A percentile compares a stretch with the other conserved stretches of the same genome.
phyloP scores from a whole-genome alignment of 2,797 vertebrate species.

The Intellagama lesueurii region DNA sequence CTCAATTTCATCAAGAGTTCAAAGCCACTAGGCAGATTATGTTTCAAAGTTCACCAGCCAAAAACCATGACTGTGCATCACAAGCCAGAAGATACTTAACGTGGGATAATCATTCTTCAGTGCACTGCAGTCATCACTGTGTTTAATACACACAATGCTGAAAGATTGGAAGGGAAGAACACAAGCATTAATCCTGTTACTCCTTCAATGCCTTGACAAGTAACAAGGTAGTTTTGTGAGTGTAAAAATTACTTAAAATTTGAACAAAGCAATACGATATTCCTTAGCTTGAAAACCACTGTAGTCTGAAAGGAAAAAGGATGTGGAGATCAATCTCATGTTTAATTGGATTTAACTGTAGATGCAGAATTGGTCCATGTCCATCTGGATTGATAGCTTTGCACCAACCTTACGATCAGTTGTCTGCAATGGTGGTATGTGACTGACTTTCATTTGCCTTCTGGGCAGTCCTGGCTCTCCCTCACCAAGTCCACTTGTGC shows the following conservation, averaged over 20 bases:
- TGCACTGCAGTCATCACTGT: background rate
- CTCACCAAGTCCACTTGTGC: background rate
- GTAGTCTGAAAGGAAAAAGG: slow-evolving; percentile 14
- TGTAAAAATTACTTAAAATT: background rate
- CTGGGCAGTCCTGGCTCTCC: no score
- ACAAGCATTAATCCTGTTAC: background rate
- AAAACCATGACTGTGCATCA: background rate
- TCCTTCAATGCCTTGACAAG: background rate
- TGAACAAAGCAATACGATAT: background rate
- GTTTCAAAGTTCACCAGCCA: background rate
- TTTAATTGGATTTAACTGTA: slow-evolving; percentile 28
- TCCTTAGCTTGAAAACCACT: background rate
- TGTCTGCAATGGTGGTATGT: background rate
- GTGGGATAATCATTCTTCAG: background rate
- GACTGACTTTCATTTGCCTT: background rate
- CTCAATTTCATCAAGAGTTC: slow-evolving; percentile 9
- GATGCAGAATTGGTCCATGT: background rate
- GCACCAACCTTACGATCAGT: slow-evolving; percentile 4
- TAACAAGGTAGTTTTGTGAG: background rate
- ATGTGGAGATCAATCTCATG: background rate
- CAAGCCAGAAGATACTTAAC: background rate
- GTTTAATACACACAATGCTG: background rate
- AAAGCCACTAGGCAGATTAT: background rate
- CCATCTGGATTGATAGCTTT: background rate
- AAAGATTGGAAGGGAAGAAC: background rate